These are phyloP conservation scores for Cromileptes altivelis DNA, from an alignment of 2,113 vertebrate species.

Conservation along the genomic window DNA sequence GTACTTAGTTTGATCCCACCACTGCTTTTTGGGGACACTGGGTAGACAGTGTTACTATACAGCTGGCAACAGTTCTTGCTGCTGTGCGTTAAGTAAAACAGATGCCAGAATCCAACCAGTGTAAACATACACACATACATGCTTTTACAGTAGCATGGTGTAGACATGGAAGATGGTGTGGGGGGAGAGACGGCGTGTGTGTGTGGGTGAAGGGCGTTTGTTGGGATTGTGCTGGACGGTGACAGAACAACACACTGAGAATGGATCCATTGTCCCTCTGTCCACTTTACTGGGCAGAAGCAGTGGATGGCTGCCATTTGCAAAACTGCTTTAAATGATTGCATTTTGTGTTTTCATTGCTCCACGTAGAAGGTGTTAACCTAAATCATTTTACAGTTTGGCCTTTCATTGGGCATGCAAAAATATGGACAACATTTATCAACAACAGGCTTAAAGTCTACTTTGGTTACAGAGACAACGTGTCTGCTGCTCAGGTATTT, in stretches of 20 bases:
- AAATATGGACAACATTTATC: background rate
- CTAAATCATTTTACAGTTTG: background rate
- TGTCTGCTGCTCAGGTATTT: background rate
- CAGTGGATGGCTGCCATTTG: slow-evolving; percentile 34
- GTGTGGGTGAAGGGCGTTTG: slow-evolving; percentile 5
- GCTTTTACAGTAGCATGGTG: slow-evolving; percentile 30
- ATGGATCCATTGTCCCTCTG: slow-evolving; percentile 74
- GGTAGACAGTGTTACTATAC: background rate
- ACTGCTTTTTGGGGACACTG: background rate
- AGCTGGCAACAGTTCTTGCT: background rate
- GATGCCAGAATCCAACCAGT: background rate
- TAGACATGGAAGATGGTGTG: slow-evolving; percentile 32
- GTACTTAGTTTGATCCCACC: background rate
- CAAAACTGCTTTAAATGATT: background rate
- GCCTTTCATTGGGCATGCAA: background rate
- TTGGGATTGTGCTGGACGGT: slow-evolving; percentile 65
- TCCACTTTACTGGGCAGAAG: slow-evolving; percentile 38
- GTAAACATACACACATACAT: slow-evolving; percentile 11
- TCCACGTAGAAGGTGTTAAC: slow-evolving; percentile 3
- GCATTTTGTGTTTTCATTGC: background rate
- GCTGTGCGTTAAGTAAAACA: slow-evolving; percentile 4
- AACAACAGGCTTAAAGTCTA: background rate
- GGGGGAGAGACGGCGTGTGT: slow-evolving; percentile 18
- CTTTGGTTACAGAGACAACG: background rate
- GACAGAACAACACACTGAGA: slow-evolving; percentile 64